Conservation (phyloP, 64 coral and sea anemone species). For the Pocillopora damicornis region DNA sequence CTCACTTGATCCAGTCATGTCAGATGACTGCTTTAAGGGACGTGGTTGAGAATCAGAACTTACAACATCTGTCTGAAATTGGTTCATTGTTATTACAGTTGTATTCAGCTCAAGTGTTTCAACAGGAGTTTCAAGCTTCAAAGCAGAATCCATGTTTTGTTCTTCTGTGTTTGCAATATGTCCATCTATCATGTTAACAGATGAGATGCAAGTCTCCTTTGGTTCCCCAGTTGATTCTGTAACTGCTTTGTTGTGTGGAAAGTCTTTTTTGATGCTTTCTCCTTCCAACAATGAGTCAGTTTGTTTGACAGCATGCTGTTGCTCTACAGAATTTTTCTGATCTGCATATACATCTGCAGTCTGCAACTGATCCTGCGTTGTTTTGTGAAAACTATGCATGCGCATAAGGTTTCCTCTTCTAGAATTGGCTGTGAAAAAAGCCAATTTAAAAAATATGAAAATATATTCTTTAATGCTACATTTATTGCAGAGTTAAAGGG, state of each 20-base stretch:
- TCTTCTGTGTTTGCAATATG: neutral
- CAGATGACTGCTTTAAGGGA: neutral
- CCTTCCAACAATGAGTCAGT: neutral
- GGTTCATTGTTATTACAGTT: neutral
- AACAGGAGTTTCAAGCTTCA: neutral
- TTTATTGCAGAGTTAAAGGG: no score
- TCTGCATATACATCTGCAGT: neutral
- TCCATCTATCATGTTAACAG: neutral
- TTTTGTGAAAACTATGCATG: constrained; percentile 25
- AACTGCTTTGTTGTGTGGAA: neutral
- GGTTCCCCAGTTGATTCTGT: neutral
- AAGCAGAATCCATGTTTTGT: neutral
- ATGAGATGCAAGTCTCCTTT: neutral
- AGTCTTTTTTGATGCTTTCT: neutral
- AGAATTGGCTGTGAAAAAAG: constrained; percentile 8
- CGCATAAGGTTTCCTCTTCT: neutral
- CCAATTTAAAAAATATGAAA: no score
- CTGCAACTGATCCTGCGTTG: neutral
- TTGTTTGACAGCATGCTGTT: neutral
- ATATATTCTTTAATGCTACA: no score
- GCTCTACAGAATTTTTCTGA: neutral
- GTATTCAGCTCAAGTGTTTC: neutral
- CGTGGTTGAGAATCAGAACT: neutral
- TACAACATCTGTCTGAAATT: neutral
- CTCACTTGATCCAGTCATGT: neutral